Percentiles rank a stretch among this genome's conserved stretches.
Evolutionary conservation across 2,888 invertebrate genomes (phyloP).

Genomic region (Oligia fasciuncula): DNA sequence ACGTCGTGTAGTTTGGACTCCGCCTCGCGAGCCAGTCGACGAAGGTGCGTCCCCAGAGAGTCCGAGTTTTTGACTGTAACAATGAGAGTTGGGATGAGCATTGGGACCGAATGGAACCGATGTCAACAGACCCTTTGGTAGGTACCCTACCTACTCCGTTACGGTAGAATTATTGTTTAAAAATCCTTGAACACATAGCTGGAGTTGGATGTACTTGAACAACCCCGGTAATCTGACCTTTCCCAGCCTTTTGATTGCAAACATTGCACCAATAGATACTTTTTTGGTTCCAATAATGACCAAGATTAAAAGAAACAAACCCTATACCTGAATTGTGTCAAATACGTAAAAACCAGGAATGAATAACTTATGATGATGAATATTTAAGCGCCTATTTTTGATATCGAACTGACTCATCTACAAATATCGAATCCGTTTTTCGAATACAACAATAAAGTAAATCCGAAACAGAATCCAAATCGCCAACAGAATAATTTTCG

Average conservation of each 20-base stretch:
- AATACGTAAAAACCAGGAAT: background rate
- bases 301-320: background rate
- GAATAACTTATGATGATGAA: background rate
- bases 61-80: conserved; percentile 93
- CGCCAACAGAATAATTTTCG: background rate
- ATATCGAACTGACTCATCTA: background rate
- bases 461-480: background rate
- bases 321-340: background rate
- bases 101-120: background rate
- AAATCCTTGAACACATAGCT: background rate
- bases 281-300: background rate
- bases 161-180: background rate
- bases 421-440: background rate
- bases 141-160: background rate
- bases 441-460: background rate
- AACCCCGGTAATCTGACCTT: background rate
- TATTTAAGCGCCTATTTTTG: background rate
- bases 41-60: conserved; percentile 93
- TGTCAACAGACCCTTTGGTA: background rate
- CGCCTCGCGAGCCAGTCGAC: conserved; percentile 94
- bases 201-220: background rate
- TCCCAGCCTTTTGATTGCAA: background rate
- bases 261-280: background rate
- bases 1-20: conserved; percentile 95
- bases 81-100: conserved; percentile 25